Evolutionary conservation across 2,888 invertebrate genomes (phyloP).

Genomic region (Teleogryllus oceanicus): DNA sequence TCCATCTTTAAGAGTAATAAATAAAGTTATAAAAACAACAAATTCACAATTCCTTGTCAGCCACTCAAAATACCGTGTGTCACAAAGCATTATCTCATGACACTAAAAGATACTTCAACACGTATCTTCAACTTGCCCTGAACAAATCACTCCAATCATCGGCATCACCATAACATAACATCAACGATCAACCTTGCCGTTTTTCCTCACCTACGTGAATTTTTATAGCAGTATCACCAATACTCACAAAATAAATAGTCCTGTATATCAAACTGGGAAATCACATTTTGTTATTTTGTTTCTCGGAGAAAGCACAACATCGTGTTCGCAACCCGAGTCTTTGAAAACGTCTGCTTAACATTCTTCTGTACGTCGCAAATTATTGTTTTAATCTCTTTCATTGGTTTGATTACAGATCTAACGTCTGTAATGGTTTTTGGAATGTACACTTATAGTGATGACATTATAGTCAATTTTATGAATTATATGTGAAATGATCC

Average conservation of each 20-base stretch:
- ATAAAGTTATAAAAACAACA: not conserved
- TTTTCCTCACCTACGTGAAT: conserved; percentile 6
- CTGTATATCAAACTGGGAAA: too few species aligned
- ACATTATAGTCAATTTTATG: too few species aligned
- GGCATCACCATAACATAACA: not conserved
- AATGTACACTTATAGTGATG: too few species aligned
- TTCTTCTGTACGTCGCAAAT: too few species aligned
- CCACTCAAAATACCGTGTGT: not conserved
- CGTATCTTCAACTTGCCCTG: not conserved
- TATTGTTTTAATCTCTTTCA: too few species aligned
- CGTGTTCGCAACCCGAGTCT: too few species aligned
- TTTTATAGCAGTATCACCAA: not conserved
- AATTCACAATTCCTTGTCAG: not conserved
- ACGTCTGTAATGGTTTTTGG: too few species aligned
- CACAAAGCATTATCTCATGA: not conserved
- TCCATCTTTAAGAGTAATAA: conserved; percentile 33
- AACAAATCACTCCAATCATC: not conserved
- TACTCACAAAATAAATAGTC: not conserved
- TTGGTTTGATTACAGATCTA: too few species aligned
- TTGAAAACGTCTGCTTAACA: too few species aligned
- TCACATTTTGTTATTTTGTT: too few species aligned
- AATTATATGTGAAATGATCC: too few species aligned
- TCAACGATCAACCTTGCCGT: not conserved
- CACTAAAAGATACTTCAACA: not conserved
- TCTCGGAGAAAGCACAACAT: too few species aligned